These are phyloP conservation scores for Heliconius hortense DNA, from an alignment of 2,888 invertebrate genomes.

Conservation along the genomic window DNA sequence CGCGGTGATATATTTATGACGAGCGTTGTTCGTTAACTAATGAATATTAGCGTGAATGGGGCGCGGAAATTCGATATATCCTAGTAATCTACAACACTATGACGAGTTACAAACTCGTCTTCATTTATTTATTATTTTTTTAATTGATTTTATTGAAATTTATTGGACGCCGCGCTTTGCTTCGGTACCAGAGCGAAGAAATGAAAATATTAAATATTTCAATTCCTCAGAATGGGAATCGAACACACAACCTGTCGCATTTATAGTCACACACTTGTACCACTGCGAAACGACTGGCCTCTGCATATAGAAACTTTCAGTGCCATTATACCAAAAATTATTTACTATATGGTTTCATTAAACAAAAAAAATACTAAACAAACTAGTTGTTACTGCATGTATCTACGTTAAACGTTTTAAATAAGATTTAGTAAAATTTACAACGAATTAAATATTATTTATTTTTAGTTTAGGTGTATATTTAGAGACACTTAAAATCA, in stretches of 20 bases:
- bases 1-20: slow-evolving; percentile 36
- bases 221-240: too few relatives aligned
- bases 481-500: slow-evolving; percentile 16
- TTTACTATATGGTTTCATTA: not conserved
- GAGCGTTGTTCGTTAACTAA: slow-evolving; percentile 62
- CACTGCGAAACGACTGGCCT: too few relatives aligned
- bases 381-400: not conserved
- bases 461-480: not conserved
- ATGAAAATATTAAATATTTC: too few relatives aligned
- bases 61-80: slow-evolving; percentile 36
- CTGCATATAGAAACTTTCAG: too few relatives aligned
- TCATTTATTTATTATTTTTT: not conserved
- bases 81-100: not conserved
- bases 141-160: too few relatives aligned
- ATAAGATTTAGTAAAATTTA: not conserved
- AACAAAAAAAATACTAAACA: not conserved
- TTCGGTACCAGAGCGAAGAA: too few relatives aligned
- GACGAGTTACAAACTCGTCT: too few relatives aligned
- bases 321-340: too few relatives aligned
- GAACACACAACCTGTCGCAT: too few relatives aligned
- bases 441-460: not conserved
- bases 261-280: too few relatives aligned
- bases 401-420: not conserved
- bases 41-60: slow-evolving; percentile 69
- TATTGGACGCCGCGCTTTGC: too few relatives aligned